Evolutionary conservation across 2,113 vertebrate species (phyloP).

Genomic region (Trematocara nigrifrons): DNA sequence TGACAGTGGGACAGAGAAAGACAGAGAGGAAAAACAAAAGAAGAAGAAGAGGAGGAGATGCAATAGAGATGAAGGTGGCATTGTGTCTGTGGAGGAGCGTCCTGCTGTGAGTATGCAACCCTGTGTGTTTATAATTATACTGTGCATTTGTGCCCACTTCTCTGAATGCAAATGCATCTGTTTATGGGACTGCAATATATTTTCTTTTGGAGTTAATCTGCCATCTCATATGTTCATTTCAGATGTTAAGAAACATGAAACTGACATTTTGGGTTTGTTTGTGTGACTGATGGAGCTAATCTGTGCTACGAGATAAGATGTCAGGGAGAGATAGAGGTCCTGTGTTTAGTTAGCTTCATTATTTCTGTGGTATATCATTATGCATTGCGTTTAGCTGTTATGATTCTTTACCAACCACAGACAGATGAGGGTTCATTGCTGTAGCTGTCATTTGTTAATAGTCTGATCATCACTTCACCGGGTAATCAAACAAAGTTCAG

Average conservation of each 20-base stretch:
- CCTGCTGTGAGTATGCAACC: neutral
- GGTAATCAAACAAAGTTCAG: slow-evolving; percentile 21
- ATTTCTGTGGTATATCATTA: neutral
- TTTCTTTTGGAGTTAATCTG: neutral
- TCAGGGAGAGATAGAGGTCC: neutral
- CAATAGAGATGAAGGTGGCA: neutral
- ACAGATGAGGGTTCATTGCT: neutral
- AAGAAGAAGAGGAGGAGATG: neutral
- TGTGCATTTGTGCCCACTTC: neutral
- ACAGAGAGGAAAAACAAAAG: neutral
- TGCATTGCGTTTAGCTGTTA: neutral
- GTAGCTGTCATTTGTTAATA: neutral
- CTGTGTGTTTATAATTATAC: neutral
- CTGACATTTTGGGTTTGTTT: neutral
- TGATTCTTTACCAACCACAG: neutral
- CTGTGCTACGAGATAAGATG: neutral
- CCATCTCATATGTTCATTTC: neutral
- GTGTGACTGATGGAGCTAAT: neutral
- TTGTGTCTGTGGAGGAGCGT: neutral
- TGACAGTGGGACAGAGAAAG: neutral
- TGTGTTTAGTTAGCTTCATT: neutral
- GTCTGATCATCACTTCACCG: neutral
- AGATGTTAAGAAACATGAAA: neutral
- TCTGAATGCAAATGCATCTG: neutral
- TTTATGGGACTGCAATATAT: neutral